These are phyloP conservation scores for Salminus brasiliensis DNA, from an alignment of 2,113 vertebrate species.

Conservation along the genomic window DNA sequence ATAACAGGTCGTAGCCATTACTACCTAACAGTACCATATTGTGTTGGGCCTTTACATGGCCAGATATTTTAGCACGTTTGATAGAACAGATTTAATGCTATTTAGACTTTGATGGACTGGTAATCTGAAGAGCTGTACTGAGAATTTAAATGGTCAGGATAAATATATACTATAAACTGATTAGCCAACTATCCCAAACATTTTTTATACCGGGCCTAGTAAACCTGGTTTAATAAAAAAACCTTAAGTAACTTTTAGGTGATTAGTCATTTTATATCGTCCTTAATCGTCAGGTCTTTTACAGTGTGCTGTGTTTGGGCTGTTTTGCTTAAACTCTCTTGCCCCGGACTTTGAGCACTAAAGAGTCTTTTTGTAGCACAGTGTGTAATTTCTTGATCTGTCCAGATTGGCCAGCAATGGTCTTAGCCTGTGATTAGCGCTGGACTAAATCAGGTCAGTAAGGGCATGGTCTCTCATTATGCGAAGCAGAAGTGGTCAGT, in stretches of 20 bases:
- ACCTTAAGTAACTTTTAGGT: background rate
- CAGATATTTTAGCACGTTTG: too few relatives aligned
- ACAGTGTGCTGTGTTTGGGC: background rate
- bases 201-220: background rate
- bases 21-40: too few relatives aligned
- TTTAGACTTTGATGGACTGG: background rate
- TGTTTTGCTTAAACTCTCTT: background rate
- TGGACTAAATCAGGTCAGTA: conserved; percentile 20
- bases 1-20: too few relatives aligned
- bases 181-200: background rate
- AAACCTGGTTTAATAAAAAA: background rate
- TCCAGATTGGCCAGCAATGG: conserved; percentile 5
- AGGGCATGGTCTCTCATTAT: conserved; percentile 36
- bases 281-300: background rate
- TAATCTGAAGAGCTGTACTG: background rate
- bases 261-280: too few relatives aligned
- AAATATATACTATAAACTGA: background rate
- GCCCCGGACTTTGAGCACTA: background rate
- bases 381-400: conserved; percentile 23
- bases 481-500: background rate
- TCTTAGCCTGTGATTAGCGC: conserved; percentile 25
- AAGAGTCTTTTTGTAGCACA: conserved; percentile 9
- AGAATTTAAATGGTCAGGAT: background rate
- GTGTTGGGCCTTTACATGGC: background rate
- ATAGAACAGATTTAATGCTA: background rate